Conservation (phyloP, 2,113 vertebrate genomes). For the Hemicordylus capensis region DNA sequence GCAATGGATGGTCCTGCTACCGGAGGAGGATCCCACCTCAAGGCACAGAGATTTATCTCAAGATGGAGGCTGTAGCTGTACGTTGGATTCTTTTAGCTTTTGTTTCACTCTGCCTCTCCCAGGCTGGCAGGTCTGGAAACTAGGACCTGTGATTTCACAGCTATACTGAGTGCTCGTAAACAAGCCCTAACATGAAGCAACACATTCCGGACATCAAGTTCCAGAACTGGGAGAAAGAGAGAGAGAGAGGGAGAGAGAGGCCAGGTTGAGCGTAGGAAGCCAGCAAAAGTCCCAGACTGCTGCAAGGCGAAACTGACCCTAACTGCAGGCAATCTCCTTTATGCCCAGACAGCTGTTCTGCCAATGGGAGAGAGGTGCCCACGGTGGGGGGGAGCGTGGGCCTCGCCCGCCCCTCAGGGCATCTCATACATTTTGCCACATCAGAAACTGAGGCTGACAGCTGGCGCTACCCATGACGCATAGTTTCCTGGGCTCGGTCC, state of each 20-base stretch:
- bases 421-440: slow-evolving; percentile 30
- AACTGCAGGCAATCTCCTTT: slow-evolving; percentile 36
- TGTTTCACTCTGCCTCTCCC: not conserved
- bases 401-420: slow-evolving; percentile 12
- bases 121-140: not conserved
- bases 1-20: too few species aligned
- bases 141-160: not conserved
- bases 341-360: not conserved
- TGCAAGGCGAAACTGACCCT: slow-evolving; percentile 53
- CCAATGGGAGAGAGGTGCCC: slow-evolving; percentile 2
- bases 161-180: slow-evolving; percentile 43
- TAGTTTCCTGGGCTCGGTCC: not conserved
- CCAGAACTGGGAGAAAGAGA: slow-evolving; percentile 67
- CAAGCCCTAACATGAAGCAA: slow-evolving; percentile 51
- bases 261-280: slow-evolving; percentile 61
- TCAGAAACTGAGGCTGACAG: slow-evolving; percentile 15
- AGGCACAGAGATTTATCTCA: too few species aligned
- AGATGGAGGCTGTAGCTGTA: too few species aligned
- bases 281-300: slow-evolving; percentile 48
- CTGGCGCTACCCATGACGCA: not conserved
- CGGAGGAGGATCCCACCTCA: too few species aligned
- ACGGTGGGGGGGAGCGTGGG: slow-evolving; percentile 53
- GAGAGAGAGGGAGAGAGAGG: slow-evolving; percentile 64
- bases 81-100: not conserved
- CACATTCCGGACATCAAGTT: slow-evolving; percentile 63